A percentile compares a stretch with the other conserved stretches of the same genome.
phyloP scores from a whole-genome alignment of 2,888 invertebrate genomes.

The Cancer borealis region DNA sequence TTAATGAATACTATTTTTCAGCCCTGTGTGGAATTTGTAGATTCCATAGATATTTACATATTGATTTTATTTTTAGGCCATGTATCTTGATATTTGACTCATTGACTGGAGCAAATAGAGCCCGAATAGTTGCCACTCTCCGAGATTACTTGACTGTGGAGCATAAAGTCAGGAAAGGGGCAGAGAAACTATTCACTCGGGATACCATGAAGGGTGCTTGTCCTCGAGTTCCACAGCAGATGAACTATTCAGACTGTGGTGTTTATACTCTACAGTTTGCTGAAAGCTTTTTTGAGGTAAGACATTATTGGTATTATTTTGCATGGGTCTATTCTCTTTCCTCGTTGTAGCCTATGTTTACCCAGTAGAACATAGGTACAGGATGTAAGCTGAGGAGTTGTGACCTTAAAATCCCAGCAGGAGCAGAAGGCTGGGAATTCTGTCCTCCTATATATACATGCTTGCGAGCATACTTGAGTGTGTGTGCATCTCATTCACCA shows the following conservation, averaged over 20 bases:
- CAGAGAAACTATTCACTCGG: constrained; percentile 87
- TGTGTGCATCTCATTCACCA: too few relatives aligned
- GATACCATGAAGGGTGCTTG: constrained; percentile 91
- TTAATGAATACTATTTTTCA: background rate
- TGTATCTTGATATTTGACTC: constrained; percentile 98
- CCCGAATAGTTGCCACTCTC: constrained; percentile 92
- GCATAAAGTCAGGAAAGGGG: constrained; percentile 85
- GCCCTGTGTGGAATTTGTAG: background rate
- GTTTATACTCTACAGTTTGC: constrained; percentile 96
- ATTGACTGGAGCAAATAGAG: constrained; percentile 88
- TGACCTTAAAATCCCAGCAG: too few relatives aligned
- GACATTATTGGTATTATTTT: constrained; percentile 58
- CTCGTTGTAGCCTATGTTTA: too few relatives aligned
- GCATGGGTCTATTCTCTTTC: background rate
- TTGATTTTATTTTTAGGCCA: constrained; percentile 84
- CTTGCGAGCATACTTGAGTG: too few relatives aligned
- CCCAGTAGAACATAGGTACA: too few relatives aligned
- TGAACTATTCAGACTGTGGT: constrained; percentile 98
- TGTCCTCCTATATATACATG: too few relatives aligned
- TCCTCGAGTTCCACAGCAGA: constrained; percentile 97
- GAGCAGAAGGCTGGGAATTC: too few relatives aligned
- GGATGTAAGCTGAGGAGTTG: too few relatives aligned
- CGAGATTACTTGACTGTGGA: constrained; percentile 95
- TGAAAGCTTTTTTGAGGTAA: constrained; percentile 94
- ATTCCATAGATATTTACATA: background rate